These are phyloP conservation scores for Heliconius eleuchia DNA, from an alignment of 1,140 invertebrate genomes.

Conservation along the genomic window DNA sequence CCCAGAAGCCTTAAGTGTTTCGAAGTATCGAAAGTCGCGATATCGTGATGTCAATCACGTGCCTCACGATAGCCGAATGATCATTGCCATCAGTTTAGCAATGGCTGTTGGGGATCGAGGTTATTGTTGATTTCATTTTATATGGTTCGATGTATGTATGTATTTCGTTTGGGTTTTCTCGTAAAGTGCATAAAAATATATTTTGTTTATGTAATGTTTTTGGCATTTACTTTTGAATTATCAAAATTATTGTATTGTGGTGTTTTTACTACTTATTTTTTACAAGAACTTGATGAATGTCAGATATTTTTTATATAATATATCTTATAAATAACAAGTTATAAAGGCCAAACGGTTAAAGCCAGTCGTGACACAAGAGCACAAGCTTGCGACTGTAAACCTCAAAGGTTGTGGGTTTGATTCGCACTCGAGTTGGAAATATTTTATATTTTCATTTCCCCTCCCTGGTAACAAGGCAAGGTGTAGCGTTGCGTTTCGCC, in stretches of 20 bases:
- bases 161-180: too few species aligned
- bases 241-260: not conserved
- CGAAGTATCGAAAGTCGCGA: slow-evolving; percentile 31
- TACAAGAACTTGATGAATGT: slow-evolving; percentile 9
- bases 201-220: not conserved
- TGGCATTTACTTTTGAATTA: not conserved
- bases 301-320: slow-evolving; percentile 1
- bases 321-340: not conserved
- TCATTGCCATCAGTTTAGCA: slow-evolving; percentile 3
- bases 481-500: too few species aligned
- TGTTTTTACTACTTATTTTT: not conserved
- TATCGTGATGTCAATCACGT: slow-evolving; percentile 36
- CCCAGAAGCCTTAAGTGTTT: slow-evolving; percentile 24
- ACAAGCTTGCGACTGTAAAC: too few species aligned
- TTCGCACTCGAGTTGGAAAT: too few species aligned
- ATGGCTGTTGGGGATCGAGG: slow-evolving; percentile 21
- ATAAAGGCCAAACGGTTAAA: too few species aligned
- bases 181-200: too few species aligned
- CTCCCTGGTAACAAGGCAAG: too few species aligned
- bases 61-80: slow-evolving; percentile 2
- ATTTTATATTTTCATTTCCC: too few species aligned
- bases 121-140: not conserved
- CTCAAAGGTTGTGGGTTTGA: too few species aligned
- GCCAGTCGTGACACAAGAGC: too few species aligned
- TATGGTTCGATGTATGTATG: not conserved